Percentiles rank a stretch among this genome's conserved stretches.
phyloP scores from a whole-genome alignment of 1,140 invertebrate genomes.

The Coenobita brevimanus region DNA sequence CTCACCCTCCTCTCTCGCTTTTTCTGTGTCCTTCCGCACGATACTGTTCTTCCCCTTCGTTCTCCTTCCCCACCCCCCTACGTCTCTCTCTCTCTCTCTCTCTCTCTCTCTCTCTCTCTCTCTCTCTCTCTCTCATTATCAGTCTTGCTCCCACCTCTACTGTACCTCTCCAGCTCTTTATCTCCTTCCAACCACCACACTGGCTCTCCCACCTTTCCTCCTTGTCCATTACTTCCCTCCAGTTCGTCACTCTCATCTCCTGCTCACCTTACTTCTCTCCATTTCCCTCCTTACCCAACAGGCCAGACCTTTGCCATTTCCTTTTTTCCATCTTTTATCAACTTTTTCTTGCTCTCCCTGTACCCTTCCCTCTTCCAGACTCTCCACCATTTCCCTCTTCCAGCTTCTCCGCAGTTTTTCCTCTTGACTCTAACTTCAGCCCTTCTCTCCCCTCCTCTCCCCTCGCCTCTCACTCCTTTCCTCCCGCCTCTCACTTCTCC shows the following conservation, averaged over 20 bases:
- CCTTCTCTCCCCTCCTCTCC: neutral
- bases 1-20: too few relatives aligned
- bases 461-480: neutral
- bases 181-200: too few relatives aligned
- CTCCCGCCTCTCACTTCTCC: neutral
- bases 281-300: too few relatives aligned
- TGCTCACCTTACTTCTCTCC: neutral
- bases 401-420: neutral
- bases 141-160: too few relatives aligned
- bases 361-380: neutral
- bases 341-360: neutral
- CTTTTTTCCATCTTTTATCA: neutral
- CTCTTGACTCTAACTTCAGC: neutral
- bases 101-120: neutral
- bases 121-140: too few relatives aligned
- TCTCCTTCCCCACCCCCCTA: neutral
- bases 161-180: too few relatives aligned
- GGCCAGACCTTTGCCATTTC: too few relatives aligned
- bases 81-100: conserved; percentile 31
- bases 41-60: neutral
- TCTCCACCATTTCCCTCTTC: neutral
- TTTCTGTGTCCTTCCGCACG: too few relatives aligned
- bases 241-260: neutral
- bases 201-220: too few relatives aligned
- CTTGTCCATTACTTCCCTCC: neutral